A percentile compares a stretch with the other conserved stretches of the same genome.
Conservation (phyloP, 1,140 invertebrate species). For the Calycopis cecrops region DNA sequence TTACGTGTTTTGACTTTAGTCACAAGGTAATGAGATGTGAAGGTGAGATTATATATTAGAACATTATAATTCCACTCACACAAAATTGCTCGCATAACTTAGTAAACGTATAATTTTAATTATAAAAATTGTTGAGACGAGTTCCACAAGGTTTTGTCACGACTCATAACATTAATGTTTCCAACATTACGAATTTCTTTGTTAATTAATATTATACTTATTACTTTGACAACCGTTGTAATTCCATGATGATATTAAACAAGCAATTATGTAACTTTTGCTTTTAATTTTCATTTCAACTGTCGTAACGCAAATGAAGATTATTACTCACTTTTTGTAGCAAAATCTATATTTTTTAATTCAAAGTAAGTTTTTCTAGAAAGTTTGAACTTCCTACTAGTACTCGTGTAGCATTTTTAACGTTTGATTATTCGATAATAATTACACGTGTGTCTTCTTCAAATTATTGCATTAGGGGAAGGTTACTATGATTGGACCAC, state of each 20-base stretch:
- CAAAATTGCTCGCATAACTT: too few species aligned
- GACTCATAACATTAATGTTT: not conserved
- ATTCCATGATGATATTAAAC: not conserved
- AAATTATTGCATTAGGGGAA: too few species aligned
- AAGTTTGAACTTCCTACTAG: not conserved
- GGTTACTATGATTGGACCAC: too few species aligned
- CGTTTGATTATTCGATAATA: not conserved
- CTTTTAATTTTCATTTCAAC: not conserved
- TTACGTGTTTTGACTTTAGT: too few species aligned
- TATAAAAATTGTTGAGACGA: too few species aligned
- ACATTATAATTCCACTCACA: too few species aligned
- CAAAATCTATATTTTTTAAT: too few species aligned
- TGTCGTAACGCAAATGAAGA: not conserved
- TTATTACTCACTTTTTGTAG: too few species aligned
- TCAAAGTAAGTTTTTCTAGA: not conserved
- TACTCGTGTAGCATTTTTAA: not conserved
- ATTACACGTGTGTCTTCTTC: not conserved
- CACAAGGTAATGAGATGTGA: too few species aligned
- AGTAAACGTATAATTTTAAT: too few species aligned
- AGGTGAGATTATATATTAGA: too few species aligned
- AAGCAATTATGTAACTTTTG: slow-evolving; percentile 1
- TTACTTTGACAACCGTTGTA: not conserved
- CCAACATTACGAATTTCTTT: not conserved
- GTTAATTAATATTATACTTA: not conserved
- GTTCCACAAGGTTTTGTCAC: not conserved